Percentiles rank a stretch among this genome's conserved stretches.
phyloP scores from a whole-genome alignment of 2,797 vertebrate species.

The Pseudocheirus occidentalis region DNA sequence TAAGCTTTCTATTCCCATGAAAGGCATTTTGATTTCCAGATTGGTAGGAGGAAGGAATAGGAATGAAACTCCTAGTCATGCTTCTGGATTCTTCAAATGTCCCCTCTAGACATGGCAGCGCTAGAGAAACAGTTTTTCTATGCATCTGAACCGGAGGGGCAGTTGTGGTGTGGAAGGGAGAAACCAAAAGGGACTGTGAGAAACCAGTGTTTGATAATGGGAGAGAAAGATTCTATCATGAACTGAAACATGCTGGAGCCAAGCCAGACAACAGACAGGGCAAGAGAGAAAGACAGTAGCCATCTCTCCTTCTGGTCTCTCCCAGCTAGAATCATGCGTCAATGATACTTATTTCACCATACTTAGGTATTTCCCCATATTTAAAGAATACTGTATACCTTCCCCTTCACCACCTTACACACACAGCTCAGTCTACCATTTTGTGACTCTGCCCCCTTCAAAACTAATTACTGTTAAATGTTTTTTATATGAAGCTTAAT shows the following conservation, averaged over 20 bases:
- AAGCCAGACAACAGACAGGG: neutral
- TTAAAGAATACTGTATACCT: neutral
- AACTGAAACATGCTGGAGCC: neutral
- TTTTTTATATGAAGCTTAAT: neutral
- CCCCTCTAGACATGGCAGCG: neutral
- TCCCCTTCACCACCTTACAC: neutral
- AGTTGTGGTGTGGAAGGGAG: neutral
- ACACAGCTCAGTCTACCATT: neutral
- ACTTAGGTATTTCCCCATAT: too few relatives aligned
- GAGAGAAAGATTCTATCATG: neutral
- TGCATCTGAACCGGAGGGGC: neutral
- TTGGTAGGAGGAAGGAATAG: neutral
- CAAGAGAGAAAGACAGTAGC: neutral
- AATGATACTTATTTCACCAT: neutral
- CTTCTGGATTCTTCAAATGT: neutral
- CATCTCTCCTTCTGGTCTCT: neutral
- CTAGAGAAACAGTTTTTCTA: neutral
- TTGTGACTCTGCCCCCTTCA: neutral
- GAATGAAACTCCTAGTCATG: neutral
- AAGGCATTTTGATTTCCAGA: neutral
- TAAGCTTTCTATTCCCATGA: neutral
- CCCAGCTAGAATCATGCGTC: neutral
- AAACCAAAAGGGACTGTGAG: neutral
- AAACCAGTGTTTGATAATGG: neutral
- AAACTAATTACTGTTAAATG: neutral